A percentile compares a stretch with the other conserved stretches of the same genome.
These are phyloP conservation scores for Strigamia crassipes DNA, from an alignment of 2,888 invertebrate species.

Conservation along the genomic window DNA sequence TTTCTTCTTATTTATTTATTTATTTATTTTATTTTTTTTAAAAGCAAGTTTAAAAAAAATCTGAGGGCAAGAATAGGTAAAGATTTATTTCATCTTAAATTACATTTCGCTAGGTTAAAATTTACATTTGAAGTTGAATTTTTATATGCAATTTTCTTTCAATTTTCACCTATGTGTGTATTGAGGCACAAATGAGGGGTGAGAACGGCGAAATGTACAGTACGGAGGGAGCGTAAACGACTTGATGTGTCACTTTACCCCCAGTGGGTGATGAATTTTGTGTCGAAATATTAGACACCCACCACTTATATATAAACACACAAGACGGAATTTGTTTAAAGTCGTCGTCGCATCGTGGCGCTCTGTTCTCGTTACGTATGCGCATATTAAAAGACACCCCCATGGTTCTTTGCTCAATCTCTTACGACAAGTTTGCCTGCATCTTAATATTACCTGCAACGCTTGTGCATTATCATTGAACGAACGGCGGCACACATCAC, in stretches of 20 bases:
- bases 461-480: constrained; percentile 30
- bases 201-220: neutral
- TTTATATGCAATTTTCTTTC: neutral
- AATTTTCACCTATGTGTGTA: neutral
- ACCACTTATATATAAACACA: constrained; percentile 18
- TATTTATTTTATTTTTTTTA: too few relatives aligned
- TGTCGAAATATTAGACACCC: constrained; percentile 20
- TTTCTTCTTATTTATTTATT: neutral
- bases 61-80: neutral
- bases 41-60: neutral
- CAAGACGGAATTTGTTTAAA: constrained; percentile 2
- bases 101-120: neutral
- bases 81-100: neutral
- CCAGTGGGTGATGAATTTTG: constrained; percentile 23
- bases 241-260: constrained; percentile 17
- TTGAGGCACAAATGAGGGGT: neutral
- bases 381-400: constrained; percentile 12
- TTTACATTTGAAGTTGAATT: neutral
- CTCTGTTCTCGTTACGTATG: neutral
- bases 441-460: constrained; percentile 26
- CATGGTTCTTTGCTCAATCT: constrained; percentile 21
- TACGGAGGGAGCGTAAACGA: neutral
- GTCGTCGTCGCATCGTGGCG: constrained; percentile 3
- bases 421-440: constrained; percentile 20
- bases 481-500: constrained; percentile 10